Conservation (phyloP, 2,797 vertebrate genomes). For the Strix occidentalis region DNA sequence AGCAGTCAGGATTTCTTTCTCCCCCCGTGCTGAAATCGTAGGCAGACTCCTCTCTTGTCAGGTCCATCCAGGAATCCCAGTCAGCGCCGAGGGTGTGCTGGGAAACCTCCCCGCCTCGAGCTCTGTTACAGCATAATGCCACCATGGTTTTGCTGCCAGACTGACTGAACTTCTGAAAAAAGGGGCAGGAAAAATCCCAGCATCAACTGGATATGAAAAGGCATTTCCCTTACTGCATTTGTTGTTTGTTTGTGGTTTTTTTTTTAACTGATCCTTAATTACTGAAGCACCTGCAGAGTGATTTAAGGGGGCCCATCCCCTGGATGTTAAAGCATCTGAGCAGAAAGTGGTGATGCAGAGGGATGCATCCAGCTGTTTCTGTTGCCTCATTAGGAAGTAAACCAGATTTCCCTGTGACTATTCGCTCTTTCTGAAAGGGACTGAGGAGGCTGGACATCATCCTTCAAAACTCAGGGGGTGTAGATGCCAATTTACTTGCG, state of each 20-base stretch:
- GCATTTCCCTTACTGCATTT: neutral
- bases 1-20: too few relatives aligned
- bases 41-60: neutral
- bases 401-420: neutral
- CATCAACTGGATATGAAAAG: neutral
- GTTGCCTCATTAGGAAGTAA: neutral
- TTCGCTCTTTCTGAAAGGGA: neutral
- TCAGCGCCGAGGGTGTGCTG: too few relatives aligned
- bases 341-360: neutral
- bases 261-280: neutral
- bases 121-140: neutral
- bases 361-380: neutral
- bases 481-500: neutral
- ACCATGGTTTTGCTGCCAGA: accelerated
- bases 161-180: neutral
- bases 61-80: neutral
- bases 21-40: accelerated
- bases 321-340: neutral
- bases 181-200: neutral
- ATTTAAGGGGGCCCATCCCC: neutral
- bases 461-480: neutral
- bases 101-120: neutral
- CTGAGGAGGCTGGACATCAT: too few relatives aligned
- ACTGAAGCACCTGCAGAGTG: neutral
- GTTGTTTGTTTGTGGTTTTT: too few relatives aligned